Evolutionary conservation across 2,888 invertebrate species (phyloP).

Genomic region (Hypomecis punctinalis): DNA sequence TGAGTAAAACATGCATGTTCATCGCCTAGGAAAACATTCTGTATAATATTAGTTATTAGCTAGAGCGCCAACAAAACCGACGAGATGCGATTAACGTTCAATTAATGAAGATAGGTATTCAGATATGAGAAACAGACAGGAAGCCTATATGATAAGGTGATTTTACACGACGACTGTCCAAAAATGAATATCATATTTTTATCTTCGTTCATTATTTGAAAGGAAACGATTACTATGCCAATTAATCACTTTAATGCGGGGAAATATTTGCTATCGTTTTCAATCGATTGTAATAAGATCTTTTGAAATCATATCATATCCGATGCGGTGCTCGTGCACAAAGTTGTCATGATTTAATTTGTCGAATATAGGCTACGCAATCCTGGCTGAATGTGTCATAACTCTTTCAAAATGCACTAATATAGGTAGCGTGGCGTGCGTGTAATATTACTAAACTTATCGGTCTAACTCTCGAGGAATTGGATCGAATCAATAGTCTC

Average conservation of each 20-base stretch:
- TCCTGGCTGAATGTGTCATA: conserved; percentile 27
- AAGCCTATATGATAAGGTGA: too few species aligned
- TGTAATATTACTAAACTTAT: conserved; percentile 42
- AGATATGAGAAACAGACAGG: too few species aligned
- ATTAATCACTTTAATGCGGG: neutral
- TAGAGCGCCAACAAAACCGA: too few species aligned
- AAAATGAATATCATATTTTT: too few species aligned
- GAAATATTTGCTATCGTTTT: conserved; percentile 3
- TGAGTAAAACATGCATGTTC: too few species aligned
- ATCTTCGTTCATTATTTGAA: too few species aligned
- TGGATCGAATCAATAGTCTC: conserved; percentile 63
- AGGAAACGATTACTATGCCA: neutral
- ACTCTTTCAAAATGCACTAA: conserved; percentile 12
- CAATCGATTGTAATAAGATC: neutral
- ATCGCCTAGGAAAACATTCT: too few species aligned
- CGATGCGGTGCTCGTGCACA: neutral
- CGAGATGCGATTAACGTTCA: too few species aligned
- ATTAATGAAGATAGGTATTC: too few species aligned
- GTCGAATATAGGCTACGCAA: conserved; percentile 35
- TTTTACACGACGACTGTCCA: too few species aligned
- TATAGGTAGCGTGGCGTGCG: conserved; percentile 10
- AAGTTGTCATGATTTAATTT: conserved; percentile 17
- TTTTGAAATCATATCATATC: neutral
- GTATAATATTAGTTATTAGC: too few species aligned
- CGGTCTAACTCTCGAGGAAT: conserved; percentile 51